Evolutionary conservation across 2,888 invertebrate genomes (phyloP), one percentile per base, ranked within the genome.

Genomic region (Noctua janthina): DNA sequence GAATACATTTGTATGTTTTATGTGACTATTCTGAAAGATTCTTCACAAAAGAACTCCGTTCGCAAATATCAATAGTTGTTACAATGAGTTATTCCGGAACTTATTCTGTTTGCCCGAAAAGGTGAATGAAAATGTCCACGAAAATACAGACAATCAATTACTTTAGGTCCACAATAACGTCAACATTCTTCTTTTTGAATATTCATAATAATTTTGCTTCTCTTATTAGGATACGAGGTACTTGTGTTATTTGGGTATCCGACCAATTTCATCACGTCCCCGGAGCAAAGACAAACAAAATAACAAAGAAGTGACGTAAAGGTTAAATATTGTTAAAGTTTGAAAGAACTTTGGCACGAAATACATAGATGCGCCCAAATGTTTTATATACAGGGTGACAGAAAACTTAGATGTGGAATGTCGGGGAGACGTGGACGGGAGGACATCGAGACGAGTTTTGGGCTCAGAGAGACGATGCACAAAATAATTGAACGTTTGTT

Each of bases 251-350:
- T 82, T 84, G 83, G 81, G 70, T 85, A 85, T 85, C 72, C 76
- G 77, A 86, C 87, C 87, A 90, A 90, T 91, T 90, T 82, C 90
- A 85, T 82, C 74, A 84, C 79, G 79, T 89, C 88, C 86, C 89
- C 62, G 51, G 87, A 83, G 91, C 78, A 82, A 86, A 89, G 73
- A 87, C 90, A 91, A 93, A 92, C 91, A 82, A 81, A 82, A 56
- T 82, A 81, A 81, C 69, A 91, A 91, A 89, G 88, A 92, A 92
- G 91, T 90, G 90, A 91, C 91, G 91, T 91, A 91, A 91, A 92
- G 92, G 92, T 94, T 94, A 93, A 94, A 94, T 94, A 94, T 94
- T 93, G 92, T 93, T 90, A 90, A 94, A 94, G 92, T 94, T 94
- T 92, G 91, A 91, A 92, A 49, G 85, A 85, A 89, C 74, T 78